phyloP scores from a whole-genome alignment of 2,888 invertebrate species.

The Spisula subtruncata region DNA sequence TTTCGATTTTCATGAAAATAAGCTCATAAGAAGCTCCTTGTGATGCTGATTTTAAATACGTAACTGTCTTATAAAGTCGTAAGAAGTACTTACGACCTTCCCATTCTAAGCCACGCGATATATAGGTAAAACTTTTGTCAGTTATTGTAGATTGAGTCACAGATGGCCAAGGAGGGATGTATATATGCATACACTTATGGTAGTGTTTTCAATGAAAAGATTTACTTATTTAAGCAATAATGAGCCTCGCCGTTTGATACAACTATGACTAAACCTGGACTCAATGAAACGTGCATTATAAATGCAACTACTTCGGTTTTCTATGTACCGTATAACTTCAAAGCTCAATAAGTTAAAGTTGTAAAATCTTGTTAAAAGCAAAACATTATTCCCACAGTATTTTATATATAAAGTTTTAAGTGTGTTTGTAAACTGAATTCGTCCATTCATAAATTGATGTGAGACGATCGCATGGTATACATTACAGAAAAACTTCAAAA shows the following conservation, averaged over 20 bases:
- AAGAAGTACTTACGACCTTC: too few species aligned
- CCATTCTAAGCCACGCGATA: too few species aligned
- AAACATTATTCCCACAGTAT: not conserved
- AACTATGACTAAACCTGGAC: not conserved
- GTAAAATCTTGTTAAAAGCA: not conserved
- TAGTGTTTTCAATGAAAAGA: not conserved
- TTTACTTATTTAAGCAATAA: not conserved
- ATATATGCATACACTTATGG: not conserved
- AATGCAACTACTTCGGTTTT: not conserved
- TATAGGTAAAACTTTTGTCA: not conserved
- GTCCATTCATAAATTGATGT: conserved; percentile 3
- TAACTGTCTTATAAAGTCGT: too few species aligned
- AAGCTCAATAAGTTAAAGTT: not conserved
- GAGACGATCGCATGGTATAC: not conserved
- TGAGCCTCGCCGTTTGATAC: not conserved
- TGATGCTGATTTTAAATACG: too few species aligned
- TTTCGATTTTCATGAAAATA: too few species aligned
- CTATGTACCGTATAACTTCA: not conserved
- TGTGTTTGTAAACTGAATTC: conserved; percentile 6
- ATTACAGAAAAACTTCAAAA: not conserved
- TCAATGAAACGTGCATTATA: not conserved
- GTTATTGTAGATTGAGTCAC: not conserved
- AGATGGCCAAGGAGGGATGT: not conserved
- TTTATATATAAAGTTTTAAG: not conserved
- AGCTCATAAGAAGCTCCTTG: too few species aligned